Conservation (phyloP, 2,888 invertebrate genomes). For the Protodeltote pygarga region DNA sequence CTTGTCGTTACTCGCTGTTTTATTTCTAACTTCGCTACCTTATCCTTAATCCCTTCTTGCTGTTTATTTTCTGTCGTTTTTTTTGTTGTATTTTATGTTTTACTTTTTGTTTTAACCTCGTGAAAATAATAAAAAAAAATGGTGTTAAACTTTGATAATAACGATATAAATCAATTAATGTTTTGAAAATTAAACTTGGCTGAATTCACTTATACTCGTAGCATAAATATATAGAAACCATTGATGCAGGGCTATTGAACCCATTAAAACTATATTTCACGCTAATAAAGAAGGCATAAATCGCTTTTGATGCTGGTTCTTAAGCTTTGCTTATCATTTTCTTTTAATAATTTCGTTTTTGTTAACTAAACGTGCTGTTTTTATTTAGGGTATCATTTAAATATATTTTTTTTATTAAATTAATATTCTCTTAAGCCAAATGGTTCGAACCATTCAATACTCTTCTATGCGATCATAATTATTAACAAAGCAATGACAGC, state of each 20-base stretch:
- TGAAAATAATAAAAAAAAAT: background rate
- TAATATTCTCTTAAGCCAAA: too few relatives aligned
- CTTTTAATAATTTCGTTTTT: background rate
- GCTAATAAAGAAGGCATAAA: constrained; percentile 23
- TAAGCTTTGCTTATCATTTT: constrained; percentile 24
- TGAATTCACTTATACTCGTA: constrained; percentile 3
- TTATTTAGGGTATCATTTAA: background rate
- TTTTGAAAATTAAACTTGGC: constrained; percentile 12
- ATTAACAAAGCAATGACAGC: too few relatives aligned
- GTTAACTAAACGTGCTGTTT: background rate
- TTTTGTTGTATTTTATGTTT: constrained; percentile 20
- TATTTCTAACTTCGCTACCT: constrained; percentile 17
- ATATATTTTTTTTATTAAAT: background rate
- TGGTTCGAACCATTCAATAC: too few relatives aligned
- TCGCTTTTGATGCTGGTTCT: constrained; percentile 23
- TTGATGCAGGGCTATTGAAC: constrained; percentile 19
- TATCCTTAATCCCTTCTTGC: constrained; percentile 28
- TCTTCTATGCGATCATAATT: too few relatives aligned
- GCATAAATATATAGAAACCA: constrained; percentile 2
- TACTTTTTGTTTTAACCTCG: constrained; percentile 18
- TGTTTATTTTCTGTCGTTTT: constrained; percentile 33
- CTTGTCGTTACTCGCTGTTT: constrained; percentile 16
- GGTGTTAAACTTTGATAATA: background rate
- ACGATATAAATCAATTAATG: background rate
- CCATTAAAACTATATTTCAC: constrained; percentile 25